Percentiles rank a stretch among this genome's conserved stretches.
These are phyloP conservation scores for Catharus bicknelli DNA, from an alignment of 2,113 vertebrate species.

Conservation along the genomic window DNA sequence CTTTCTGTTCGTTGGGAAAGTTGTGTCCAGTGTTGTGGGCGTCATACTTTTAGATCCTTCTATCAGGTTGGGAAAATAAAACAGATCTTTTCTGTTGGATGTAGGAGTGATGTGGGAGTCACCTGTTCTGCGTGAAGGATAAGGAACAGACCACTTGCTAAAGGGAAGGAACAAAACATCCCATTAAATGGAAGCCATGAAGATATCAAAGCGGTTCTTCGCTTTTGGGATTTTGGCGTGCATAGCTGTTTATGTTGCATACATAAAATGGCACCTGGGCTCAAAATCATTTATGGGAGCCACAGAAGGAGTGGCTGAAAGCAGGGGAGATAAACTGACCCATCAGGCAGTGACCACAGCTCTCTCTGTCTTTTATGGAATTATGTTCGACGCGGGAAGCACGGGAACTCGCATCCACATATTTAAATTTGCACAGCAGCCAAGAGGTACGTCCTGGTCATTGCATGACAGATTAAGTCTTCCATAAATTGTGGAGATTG, in stretches of 20 bases:
- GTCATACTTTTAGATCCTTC: neutral
- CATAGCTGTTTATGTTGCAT: conserved; percentile 82
- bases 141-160: neutral
- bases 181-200: conserved; percentile 77
- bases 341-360: neutral
- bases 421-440: conserved; percentile 83
- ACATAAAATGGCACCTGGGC: conserved; percentile 80
- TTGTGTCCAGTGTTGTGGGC: fast-evolving
- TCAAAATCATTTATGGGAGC: conserved; percentile 44
- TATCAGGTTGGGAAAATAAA: neutral
- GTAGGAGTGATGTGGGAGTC: neutral
- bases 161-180: neutral
- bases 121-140: neutral
- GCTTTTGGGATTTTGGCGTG: conserved; percentile 76
- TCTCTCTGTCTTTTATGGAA: conserved; percentile 79
- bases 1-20: neutral
- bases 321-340: conserved; percentile 10
- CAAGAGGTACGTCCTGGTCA: conserved; percentile 69
- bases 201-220: conserved; percentile 80
- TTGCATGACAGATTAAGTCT: neutral
- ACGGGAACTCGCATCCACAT: conserved; percentile 92
- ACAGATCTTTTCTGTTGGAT: neutral
- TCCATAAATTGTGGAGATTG: neutral
- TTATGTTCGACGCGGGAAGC: conserved; percentile 96
- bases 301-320: conserved; percentile 11